phyloP scores from a whole-genome alignment of 1,140 invertebrate species.

The Hydropsyche tenuis region DNA sequence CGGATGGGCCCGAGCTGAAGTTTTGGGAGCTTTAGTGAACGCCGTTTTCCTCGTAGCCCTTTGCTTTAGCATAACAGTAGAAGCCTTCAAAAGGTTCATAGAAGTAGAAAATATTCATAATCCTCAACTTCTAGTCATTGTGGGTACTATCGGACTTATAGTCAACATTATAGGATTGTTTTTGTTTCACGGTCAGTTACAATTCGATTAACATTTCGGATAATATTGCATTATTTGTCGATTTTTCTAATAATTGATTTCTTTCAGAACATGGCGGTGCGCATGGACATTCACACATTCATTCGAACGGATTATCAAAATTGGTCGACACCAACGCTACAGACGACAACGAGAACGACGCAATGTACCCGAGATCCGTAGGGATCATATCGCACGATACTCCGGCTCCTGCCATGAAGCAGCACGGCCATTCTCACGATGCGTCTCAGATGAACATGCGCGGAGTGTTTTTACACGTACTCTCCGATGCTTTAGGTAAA shows the following conservation, averaged over 20 bases:
- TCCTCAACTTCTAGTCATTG: conserved; percentile 75
- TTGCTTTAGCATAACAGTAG: conserved; percentile 91
- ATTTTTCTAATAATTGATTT: conserved; percentile 33
- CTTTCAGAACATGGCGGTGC: conserved; percentile 74
- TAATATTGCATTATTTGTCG: neutral
- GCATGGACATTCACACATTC: conserved; percentile 77
- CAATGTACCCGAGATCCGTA: conserved; percentile 63
- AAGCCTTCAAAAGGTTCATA: conserved; percentile 88
- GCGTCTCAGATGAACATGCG: conserved; percentile 95
- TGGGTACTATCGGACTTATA: conserved; percentile 79
- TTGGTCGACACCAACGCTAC: conserved; percentile 63
- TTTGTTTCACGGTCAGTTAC: conserved; percentile 79
- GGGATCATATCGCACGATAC: conserved; percentile 51
- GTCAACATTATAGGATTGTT: conserved; percentile 85
- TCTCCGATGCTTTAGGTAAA: conserved; percentile 89
- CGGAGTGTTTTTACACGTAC: conserved; percentile 95
- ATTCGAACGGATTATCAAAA: conserved; percentile 62
- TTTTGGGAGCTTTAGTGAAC: conserved; percentile 91
- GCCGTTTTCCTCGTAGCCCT: conserved; percentile 92
- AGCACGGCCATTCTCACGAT: conserved; percentile 65
- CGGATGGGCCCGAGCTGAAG: conserved; percentile 92
- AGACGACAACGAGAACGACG: conserved; percentile 83
- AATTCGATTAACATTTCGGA: conserved; percentile 19
- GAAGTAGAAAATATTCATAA: conserved; percentile 85
- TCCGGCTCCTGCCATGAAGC: conserved; percentile 57